Conservation (phyloP, 2,888 invertebrate species). For the Dione juno region DNA sequence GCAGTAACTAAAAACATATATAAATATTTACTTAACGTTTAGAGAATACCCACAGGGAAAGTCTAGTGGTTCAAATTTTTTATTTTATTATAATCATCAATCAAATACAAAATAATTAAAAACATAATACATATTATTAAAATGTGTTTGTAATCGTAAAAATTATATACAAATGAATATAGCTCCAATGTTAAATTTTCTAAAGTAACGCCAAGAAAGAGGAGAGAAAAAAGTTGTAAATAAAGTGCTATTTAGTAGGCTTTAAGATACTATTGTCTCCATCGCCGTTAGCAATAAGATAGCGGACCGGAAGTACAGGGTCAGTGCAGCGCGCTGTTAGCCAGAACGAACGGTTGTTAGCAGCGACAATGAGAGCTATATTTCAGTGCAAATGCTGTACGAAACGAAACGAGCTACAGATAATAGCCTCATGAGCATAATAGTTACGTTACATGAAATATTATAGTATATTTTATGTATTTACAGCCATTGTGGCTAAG, state of each 20-base stretch:
- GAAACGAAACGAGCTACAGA: slow-evolving; percentile 54
- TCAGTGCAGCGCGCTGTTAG: slow-evolving; percentile 69
- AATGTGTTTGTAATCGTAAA: too few species aligned
- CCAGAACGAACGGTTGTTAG: slow-evolving; percentile 74
- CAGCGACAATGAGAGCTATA: slow-evolving; percentile 73
- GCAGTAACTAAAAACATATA: too few species aligned
- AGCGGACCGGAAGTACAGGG: slow-evolving; percentile 57
- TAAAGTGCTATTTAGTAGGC: slow-evolving; percentile 30
- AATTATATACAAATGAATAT: too few species aligned
- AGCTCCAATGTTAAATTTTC: too few species aligned
- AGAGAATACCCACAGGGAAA: too few species aligned
- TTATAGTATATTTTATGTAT: slow-evolving; percentile 36
- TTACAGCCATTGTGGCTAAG: neutral
- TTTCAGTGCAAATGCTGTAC: slow-evolving; percentile 60
- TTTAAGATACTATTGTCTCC: slow-evolving; percentile 37
- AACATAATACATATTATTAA: too few species aligned
- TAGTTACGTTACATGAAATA: slow-evolving; percentile 43
- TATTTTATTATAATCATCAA: too few species aligned
- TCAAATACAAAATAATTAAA: too few species aligned
- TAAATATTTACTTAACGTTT: too few species aligned
- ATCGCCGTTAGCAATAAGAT: slow-evolving; percentile 37
- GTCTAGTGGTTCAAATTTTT: too few species aligned
- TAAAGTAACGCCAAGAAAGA: neutral
- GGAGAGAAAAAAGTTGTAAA: slow-evolving; percentile 21
- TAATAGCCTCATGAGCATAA: slow-evolving; percentile 59